Base-by-base conservation (phyloP, 2,113 vertebrate genomes). In the Acrocephalus arundinaceus region DNA sequence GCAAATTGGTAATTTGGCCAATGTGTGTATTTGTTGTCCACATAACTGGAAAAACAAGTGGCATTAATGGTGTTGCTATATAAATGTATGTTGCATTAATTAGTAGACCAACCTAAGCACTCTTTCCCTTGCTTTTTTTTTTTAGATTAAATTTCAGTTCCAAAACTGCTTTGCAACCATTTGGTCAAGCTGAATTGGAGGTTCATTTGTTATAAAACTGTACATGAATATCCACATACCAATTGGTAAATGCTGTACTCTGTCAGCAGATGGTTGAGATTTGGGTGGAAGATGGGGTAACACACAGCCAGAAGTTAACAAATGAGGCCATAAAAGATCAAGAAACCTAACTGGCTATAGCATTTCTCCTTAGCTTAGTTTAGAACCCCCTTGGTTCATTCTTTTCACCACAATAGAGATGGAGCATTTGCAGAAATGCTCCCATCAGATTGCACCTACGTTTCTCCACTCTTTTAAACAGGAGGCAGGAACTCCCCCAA, bases 1-100 rank as follows among this genome's bases (percentile, higher is more conserved):
- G 84, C 54, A 96, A 94, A 89, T 89, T 87, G 80, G 18, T n/a
- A 94, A 76, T 80, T 95, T 96, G 84, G 91, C 89, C 84, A 93
- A 28, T 13, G 54, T 17, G 33, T 70, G 46, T 76, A 35, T 77
- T 92, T 89, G 55, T 85, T 55, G 22, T 46, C 67, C 54, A 90
- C 21, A 35, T 25, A 72, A 19, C 45, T 58, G 67, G 58, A 92
- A 89, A 91, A 77, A 22, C 15, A 16, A 72, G 15, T 14, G 35
- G 52, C 58, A 76, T 20, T 66, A 75, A 6, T 57, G 79, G 5
- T 15, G 37, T 23, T 84, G 33, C 35, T 91, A 43, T 57, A 58
- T 46, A 90, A 78, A 86, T 28, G 10, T 49, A 35, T 37, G 37
- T 66, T 76, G 28, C 45, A 65, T 65, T 89, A 61, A 78, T 61